These are phyloP conservation scores for Myzus persicae DNA, from an alignment of 1,140 invertebrate genomes.

Conservation along the genomic window DNA sequence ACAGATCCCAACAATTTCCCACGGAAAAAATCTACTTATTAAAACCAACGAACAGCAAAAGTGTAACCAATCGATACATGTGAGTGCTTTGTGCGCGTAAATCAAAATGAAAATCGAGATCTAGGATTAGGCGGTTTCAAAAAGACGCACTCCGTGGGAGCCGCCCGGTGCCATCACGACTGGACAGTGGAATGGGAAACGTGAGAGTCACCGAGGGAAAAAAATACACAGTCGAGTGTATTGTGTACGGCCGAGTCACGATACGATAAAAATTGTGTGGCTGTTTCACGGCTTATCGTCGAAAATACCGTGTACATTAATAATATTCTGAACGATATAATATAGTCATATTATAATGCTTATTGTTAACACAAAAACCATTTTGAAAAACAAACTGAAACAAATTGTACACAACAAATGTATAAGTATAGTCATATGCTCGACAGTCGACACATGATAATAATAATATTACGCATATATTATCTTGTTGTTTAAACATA, in stretches of 20 bases:
- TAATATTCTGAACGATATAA: not conserved
- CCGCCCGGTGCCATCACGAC: slow-evolving; percentile 41
- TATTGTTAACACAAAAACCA: not conserved
- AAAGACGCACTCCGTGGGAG: slow-evolving; percentile 33
- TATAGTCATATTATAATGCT: slow-evolving; percentile 8
- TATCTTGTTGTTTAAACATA: not conserved
- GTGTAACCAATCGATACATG: not conserved
- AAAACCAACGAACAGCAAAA: slow-evolving; percentile 10
- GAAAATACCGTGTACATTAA: slow-evolving; percentile 9
- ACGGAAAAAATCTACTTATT: slow-evolving; percentile 19
- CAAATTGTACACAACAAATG: not conserved
- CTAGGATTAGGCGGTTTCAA: not conserved
- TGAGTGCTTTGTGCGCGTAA: slow-evolving; percentile 7
- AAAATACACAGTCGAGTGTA: not conserved
- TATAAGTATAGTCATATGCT: not conserved
- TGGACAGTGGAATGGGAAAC: slow-evolving; percentile 13
- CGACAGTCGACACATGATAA: not conserved
- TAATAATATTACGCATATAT: not conserved
- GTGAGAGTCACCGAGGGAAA: slow-evolving; percentile 32
- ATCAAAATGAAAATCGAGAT: slow-evolving; percentile 35
- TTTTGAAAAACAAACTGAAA: slow-evolving; percentile 25
- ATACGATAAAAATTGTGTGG: slow-evolving; percentile 39
- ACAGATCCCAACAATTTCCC: not conserved
- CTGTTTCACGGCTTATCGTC: slow-evolving; percentile 33
- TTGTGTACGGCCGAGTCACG: not conserved